Evolutionary conservation across 2,113 vertebrate genomes (phyloP), one percentile per base, ranked within the genome.

Genomic region (Podiceps cristatus): DNA sequence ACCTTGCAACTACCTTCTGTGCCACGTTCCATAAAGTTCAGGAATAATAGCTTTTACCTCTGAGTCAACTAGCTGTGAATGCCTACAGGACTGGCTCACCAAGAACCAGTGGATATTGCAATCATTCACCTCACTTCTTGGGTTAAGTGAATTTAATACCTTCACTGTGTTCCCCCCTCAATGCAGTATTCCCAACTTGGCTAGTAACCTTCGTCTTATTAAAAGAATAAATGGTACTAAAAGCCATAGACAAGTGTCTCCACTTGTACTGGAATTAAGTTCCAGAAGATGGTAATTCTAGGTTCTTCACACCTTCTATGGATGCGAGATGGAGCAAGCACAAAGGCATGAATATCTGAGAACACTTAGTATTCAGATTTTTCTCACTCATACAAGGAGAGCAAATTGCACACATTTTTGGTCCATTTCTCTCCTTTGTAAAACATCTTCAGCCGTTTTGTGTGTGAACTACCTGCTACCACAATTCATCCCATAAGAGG

Each of bases 31-130:
- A 75, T 37, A 66, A 90, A 88, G 92, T 88, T 86, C 72, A 84
- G 28, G 47, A 89, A 68, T 78, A 90, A 92, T 10, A 77, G 37
- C 64, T 94, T 90, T 92, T 91, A 84, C 35, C 44, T 85, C 88
- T 78, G 88, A 88, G 56, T 81, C 68, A 96, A 78, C 14, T n/a
- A 72, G 72, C 17, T 63, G 49, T 92, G 79, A 88, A 75, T 45
- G 47, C 27, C 68, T 71, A 42, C 47, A 53, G 40, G 56, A 77
- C 44, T 69, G n/a, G 72, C 63, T 71, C 55, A 83, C 83, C 62
- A 56, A 85, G 44, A 95, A 91, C 58, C 80, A 44, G 37, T 28
- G 47, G 60, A n/a, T 44, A 93, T 17, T n/a, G 47, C 58, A 90
- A 55, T 67, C 35, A 53, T 74, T 71, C 47, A 67, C 47, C 42